Evolutionary conservation across 2,113 vertebrate species (phyloP).

Genomic region (Pollachius pollachius): DNA sequence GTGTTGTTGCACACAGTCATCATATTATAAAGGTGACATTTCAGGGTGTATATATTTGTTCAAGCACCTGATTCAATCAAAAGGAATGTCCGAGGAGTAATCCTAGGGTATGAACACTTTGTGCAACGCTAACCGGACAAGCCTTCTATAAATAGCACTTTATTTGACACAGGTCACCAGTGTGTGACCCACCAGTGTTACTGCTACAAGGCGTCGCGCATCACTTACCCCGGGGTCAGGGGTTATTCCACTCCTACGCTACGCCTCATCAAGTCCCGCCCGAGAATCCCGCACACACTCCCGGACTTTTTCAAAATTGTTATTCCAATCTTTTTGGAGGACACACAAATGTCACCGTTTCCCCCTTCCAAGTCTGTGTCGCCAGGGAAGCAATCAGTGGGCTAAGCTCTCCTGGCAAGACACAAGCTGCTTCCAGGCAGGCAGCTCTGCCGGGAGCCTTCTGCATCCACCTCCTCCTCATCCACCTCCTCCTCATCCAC

Average conservation of each 20-base stretch:
- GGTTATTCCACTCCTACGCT: constrained; percentile 67
- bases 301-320: constrained; percentile 1
- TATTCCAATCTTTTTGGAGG: constrained; percentile 58
- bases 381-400: constrained; percentile 58
- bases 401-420: constrained; percentile 59
- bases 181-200: no score
- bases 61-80: no score
- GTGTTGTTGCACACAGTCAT: no score
- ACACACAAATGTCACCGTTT: constrained; percentile 70
- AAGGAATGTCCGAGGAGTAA: no score
- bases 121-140: no score
- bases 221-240: constrained; percentile 26
- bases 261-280: constrained; percentile 70
- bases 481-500: constrained; percentile 40
- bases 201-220: no score
- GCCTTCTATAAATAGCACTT: no score
- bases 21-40: no score
- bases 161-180: no score
- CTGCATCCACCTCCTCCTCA: constrained; percentile 52
- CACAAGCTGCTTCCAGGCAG: constrained; percentile 57
- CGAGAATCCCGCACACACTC: constrained; percentile 50
- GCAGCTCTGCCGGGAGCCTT: constrained; percentile 51
- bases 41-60: no score
- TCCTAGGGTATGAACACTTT: no score
- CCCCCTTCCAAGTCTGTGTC: constrained; percentile 50